Evolutionary conservation across 2,888 invertebrate species (phyloP), one percentile per base, ranked within the genome.

Genomic region (Euzetes globulus): DNA sequence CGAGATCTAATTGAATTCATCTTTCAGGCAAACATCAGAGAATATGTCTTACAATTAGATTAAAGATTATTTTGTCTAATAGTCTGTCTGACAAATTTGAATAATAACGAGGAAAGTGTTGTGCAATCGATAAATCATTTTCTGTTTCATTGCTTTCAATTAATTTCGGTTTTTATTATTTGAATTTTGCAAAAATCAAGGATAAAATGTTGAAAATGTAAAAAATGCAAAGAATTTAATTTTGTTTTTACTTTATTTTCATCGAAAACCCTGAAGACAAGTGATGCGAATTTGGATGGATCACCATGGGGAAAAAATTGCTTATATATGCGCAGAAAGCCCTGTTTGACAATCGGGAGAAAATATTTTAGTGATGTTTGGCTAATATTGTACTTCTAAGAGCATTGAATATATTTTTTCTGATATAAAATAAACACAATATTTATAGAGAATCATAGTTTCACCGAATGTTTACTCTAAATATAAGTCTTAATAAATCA

Each of bases 271-370:
- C 96, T 90, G 87, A 98, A 98, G 77, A 98, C 97, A 82, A 97
- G 88, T 73, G 94, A 92, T 71, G 98, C 97, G 83, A 98, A 99
- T 86, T 97, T 98, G 82, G 94, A 94, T 60, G 98, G 97, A 85
- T 99, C 97, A 79, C 98, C 98, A 88, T 97, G 94, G 73, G 98
- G 98, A 85, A 99, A 98, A 86, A 99, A 98, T 85, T 98, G 97
- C 85, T 95, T 95, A 87, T 99, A 98, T 84, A 98, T 99, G 87
- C 92, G 95, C 84, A 96, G 95, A 87, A 99, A 98, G 81, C 97
- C 97, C 95, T 96, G 85, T 75, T 85, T 85, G 9, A 22, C 5
- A 58, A 78, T 77, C 75, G 77, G 3, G 27, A 11, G 41, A 41
- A 41, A 13, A 7, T 1, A 13, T 41, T 41, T 41, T 41, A 41